Conservation (phyloP, 2,888 invertebrate species). For the Mesochorus sp. region DNA sequence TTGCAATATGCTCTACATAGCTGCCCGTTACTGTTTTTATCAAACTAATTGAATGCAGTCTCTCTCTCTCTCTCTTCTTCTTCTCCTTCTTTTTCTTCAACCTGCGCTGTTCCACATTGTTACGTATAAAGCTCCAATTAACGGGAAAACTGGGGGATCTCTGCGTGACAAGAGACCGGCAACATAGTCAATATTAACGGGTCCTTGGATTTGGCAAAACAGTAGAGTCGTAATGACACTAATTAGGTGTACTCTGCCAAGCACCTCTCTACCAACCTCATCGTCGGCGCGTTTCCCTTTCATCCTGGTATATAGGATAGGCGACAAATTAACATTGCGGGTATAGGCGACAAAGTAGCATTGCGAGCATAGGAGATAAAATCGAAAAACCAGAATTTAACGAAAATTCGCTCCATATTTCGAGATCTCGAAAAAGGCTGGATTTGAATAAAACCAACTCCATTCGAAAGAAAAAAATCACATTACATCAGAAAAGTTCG, state of each 20-base stretch:
- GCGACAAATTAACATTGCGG: too few species aligned
- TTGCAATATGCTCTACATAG: too few species aligned
- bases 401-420: too few species aligned
- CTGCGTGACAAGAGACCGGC: slow-evolving; percentile 20
- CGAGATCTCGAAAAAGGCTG: too few species aligned
- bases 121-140: slow-evolving; percentile 73
- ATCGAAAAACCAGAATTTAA: too few species aligned
- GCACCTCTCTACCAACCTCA: slow-evolving; percentile 28
- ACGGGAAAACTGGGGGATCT: slow-evolving; percentile 67
- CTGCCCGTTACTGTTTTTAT: slow-evolving; percentile 73
- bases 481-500: too few species aligned
- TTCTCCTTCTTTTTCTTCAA: too few species aligned
- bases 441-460: too few species aligned
- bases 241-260: slow-evolving; percentile 74
- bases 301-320: not conserved
- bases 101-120: slow-evolving; percentile 32
- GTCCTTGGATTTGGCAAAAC: slow-evolving; percentile 74
- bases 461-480: too few species aligned
- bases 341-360: too few species aligned
- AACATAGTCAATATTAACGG: slow-evolving; percentile 74
- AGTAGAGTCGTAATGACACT: slow-evolving; percentile 73
- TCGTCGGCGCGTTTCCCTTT: slow-evolving; percentile 33
- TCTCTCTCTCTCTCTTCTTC: not conserved
- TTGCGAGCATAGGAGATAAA: too few species aligned
- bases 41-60: slow-evolving; percentile 76